Percentiles rank a stretch among this genome's conserved stretches.
These are phyloP conservation scores for Nysson spinosus DNA, from an alignment of 2,888 invertebrate genomes.

Conservation along the genomic window DNA sequence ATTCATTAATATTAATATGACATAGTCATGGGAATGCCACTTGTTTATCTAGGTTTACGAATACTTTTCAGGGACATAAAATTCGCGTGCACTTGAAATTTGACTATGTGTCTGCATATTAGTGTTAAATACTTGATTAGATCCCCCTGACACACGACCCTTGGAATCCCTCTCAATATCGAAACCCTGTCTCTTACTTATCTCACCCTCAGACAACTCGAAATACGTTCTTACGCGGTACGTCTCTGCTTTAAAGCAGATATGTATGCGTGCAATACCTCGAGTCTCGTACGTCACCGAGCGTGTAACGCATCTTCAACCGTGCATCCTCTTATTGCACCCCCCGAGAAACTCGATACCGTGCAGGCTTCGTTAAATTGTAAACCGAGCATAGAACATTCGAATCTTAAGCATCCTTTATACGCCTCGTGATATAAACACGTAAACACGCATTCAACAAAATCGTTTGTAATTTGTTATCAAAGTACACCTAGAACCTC, in stretches of 20 bases:
- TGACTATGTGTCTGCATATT: conserved; percentile 14
- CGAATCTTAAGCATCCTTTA: no score
- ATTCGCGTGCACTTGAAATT: no score
- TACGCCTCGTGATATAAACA: no score
- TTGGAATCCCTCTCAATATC: conserved; percentile 32
- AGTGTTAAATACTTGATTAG: conserved; percentile 45
- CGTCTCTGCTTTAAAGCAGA: conserved; percentile 36
- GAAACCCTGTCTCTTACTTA: conserved; percentile 31
- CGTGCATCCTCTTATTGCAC: conserved; percentile 23
- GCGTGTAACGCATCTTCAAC: conserved; percentile 44
- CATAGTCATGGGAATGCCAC: no score
- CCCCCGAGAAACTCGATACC: conserved; percentile 9
- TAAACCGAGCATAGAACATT: no score
- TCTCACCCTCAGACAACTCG: conserved; percentile 48
- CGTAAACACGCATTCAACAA: no score
- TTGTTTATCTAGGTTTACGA: no score
- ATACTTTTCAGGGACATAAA: no score
- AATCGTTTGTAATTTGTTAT: no score
- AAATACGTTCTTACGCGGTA: conserved; percentile 50
- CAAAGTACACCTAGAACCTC: no score
- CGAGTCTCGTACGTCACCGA: conserved; percentile 33
- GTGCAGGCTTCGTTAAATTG: not conserved
- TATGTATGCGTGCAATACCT: conserved; percentile 30
- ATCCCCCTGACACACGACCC: conserved; percentile 30
- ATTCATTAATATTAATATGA: no score